Conservation (phyloP, 2,888 invertebrate species). For the Craniophora ligustri region DNA sequence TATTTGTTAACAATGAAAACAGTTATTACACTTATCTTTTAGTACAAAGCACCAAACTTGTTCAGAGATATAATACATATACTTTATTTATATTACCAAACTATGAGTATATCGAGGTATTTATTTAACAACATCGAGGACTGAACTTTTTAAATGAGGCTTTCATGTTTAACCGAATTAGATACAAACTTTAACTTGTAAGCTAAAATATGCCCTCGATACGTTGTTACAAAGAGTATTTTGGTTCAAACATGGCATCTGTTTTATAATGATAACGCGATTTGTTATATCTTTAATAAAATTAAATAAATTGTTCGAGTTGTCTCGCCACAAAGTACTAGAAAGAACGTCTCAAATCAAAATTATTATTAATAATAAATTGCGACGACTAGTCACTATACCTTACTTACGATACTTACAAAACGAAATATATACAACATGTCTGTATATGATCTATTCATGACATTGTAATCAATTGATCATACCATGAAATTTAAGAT, state of each 20-base stretch:
- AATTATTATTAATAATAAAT: constrained; percentile 55
- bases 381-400: constrained; percentile 80
- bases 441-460: constrained; percentile 64
- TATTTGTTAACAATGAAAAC: constrained; percentile 53
- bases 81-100: constrained; percentile 18
- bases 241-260: constrained; percentile 50
- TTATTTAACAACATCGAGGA: constrained; percentile 40
- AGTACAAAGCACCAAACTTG: constrained; percentile 49
- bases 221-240: constrained; percentile 37
- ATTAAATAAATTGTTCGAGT: constrained; percentile 46
- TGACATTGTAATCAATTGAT: constrained; percentile 39
- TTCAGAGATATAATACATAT: constrained; percentile 19
- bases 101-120: constrained; percentile 48
- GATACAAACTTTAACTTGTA: neutral
- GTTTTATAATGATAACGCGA: constrained; percentile 32
- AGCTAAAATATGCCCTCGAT: neutral
- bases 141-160: neutral
- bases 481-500: neutral
- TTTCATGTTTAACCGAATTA: neutral
- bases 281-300: constrained; percentile 41
- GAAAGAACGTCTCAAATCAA: constrained; percentile 38
- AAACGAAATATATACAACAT: constrained; percentile 63
- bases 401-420: constrained; percentile 55
- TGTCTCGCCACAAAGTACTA: constrained; percentile 41
- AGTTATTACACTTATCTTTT: constrained; percentile 40